phyloP scores from a whole-genome alignment of 2,888 invertebrate species.

The Drosophila longiperda region DNA sequence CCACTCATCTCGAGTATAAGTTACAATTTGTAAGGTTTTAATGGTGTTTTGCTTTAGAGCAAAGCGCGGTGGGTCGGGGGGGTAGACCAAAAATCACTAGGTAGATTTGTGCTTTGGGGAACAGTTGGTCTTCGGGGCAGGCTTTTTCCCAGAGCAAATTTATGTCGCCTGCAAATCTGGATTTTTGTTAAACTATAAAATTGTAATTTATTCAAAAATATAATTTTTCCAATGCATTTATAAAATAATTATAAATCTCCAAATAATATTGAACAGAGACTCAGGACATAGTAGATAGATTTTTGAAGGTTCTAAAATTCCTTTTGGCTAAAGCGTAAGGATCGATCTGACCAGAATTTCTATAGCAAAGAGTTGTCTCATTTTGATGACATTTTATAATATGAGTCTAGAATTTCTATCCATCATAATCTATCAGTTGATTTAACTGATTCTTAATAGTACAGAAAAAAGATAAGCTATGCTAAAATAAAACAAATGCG shows the following conservation, averaged over 20 bases:
- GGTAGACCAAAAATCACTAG: constrained; percentile 28
- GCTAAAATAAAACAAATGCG: background rate
- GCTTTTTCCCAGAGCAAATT: constrained; percentile 22
- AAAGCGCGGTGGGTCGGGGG: background rate
- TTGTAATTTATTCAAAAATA: background rate
- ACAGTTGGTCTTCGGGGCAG: constrained; percentile 20
- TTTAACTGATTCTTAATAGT: background rate
- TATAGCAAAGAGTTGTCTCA: too few relatives aligned
- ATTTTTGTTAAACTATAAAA: background rate
- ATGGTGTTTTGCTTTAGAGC: constrained; percentile 49
- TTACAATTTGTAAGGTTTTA: constrained; percentile 77
- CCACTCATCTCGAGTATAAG: constrained; percentile 68
- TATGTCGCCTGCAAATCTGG: too few relatives aligned
- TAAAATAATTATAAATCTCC: background rate
- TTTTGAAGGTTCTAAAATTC: too few relatives aligned
- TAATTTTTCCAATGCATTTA: background rate
- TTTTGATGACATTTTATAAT: too few relatives aligned
- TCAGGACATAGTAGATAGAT: too few relatives aligned
- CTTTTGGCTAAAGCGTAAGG: too few relatives aligned
- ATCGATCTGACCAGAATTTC: too few relatives aligned
- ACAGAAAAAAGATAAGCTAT: background rate
- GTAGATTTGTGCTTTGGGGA: constrained; percentile 12
- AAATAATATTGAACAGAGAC: too few relatives aligned
- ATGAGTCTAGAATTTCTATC: background rate
- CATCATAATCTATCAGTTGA: background rate